Conservation (phyloP, 2,888 invertebrate species). For the Andrena camellia region DNA sequence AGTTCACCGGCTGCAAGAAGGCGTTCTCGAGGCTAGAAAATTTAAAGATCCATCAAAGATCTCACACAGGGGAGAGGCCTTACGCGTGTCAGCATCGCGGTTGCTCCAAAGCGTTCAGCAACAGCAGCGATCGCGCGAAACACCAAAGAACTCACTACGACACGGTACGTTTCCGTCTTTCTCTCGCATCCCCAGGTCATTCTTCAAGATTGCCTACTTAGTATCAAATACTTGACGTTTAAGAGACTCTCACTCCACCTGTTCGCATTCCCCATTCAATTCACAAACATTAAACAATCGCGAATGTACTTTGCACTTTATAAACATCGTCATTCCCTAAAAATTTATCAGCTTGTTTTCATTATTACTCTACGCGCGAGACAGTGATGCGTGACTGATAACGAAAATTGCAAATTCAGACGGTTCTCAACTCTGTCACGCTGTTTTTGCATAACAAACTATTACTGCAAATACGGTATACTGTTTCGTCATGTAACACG, state of each 20-base stretch:
- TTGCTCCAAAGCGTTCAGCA: conserved; percentile 98
- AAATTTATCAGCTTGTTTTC: neutral
- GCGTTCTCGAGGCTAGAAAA: conserved; percentile 99
- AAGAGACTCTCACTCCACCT: neutral
- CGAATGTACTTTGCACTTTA: neutral
- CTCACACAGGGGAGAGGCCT: conserved; percentile 98
- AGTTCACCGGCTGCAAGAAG: conserved; percentile 98
- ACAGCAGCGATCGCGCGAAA: conserved; percentile 99
- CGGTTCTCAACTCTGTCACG: neutral
- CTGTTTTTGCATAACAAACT: neutral
- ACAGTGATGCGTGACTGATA: neutral
- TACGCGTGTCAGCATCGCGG: conserved; percentile 97
- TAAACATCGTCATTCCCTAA: neutral
- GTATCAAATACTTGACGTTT: neutral
- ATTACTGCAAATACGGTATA: no score
- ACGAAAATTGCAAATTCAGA: neutral
- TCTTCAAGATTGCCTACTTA: neutral
- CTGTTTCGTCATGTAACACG: no score
- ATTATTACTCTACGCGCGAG: neutral
- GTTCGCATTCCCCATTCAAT: neutral
- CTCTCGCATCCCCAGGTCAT: neutral
- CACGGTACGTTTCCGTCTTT: conserved; percentile 88
- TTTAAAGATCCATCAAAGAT: conserved; percentile 98
- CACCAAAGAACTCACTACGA: conserved; percentile 99
- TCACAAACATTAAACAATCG: neutral